Evolutionary conservation across 2,888 invertebrate species (phyloP).

Genomic region (Neria commutata): DNA sequence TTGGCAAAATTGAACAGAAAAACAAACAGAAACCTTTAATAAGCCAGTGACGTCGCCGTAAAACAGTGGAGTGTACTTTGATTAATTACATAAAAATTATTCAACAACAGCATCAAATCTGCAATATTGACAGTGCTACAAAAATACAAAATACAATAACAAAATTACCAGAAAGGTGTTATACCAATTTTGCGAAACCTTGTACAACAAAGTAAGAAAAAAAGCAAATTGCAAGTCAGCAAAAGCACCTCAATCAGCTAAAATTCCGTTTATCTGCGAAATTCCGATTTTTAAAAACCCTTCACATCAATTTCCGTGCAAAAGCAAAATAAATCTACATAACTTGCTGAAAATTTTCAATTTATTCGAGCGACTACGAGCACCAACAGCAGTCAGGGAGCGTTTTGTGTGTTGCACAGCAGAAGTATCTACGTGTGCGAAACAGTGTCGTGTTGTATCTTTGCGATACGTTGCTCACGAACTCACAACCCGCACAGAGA

Average conservation of each 20-base stretch:
- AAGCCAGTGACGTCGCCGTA: slow-evolving; percentile 15
- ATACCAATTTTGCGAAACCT: slow-evolving; percentile 26
- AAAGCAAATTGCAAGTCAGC: slow-evolving; percentile 31
- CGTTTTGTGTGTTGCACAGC: too few species aligned
- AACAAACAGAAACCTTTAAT: background rate
- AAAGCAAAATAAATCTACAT: too few species aligned
- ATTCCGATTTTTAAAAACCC: too few species aligned
- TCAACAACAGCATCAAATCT: slow-evolving; percentile 20
- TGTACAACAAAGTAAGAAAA: slow-evolving; percentile 29
- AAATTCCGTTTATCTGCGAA: too few species aligned
- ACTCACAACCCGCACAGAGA: slow-evolving; percentile 23
- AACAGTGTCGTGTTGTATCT: too few species aligned
- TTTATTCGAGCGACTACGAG: slow-evolving; percentile 31
- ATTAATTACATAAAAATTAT: background rate
- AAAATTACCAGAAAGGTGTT: background rate
- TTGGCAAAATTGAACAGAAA: background rate
- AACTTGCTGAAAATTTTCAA: too few species aligned
- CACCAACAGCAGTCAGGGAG: too few species aligned
- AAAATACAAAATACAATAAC: slow-evolving; percentile 31
- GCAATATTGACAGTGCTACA: slow-evolving; percentile 27
- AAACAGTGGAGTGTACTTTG: slow-evolving; percentile 15
- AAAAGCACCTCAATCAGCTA: too few species aligned
- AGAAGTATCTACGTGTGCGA: too few species aligned
- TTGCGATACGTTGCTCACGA: slow-evolving; percentile 9
- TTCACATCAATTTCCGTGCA: too few species aligned